Evolutionary conservation across 1,140 invertebrate genomes (phyloP).

Genomic region (Halesus radiatus): DNA sequence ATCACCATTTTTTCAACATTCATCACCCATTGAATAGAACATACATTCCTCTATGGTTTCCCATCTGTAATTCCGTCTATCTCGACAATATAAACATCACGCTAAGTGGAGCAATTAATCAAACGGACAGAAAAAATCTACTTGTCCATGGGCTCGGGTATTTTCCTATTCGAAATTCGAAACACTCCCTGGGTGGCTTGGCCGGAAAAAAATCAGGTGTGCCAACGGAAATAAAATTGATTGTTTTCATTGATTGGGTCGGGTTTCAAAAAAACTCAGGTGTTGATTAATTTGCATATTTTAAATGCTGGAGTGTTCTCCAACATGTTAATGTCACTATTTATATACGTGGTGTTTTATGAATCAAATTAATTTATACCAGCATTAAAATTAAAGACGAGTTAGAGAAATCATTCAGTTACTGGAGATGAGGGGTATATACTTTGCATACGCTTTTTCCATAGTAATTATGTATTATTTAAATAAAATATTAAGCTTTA

Average conservation of each 20-base stretch:
- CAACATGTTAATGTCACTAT: slow-evolving; percentile 1
- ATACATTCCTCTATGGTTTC: slow-evolving; percentile 17
- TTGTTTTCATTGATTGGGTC: slow-evolving; percentile 53
- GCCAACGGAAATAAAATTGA: slow-evolving; percentile 47
- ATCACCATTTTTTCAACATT: slow-evolving; percentile 24
- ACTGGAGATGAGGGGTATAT: too few relatives aligned
- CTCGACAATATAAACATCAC: slow-evolving; percentile 46
- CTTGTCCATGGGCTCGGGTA: slow-evolving; percentile 18
- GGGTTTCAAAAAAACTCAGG: slow-evolving; percentile 46
- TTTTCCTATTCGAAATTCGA: slow-evolving; percentile 39
- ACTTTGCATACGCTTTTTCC: too few relatives aligned
- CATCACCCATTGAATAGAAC: slow-evolving; percentile 40
- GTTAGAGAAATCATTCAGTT: too few relatives aligned
- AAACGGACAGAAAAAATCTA: slow-evolving; percentile 29
- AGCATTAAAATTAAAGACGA: too few relatives aligned
- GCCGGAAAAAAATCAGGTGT: slow-evolving; percentile 46
- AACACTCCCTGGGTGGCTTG: slow-evolving; percentile 43
- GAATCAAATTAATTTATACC: too few relatives aligned
- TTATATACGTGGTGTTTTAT: too few relatives aligned
- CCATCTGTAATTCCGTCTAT: slow-evolving; percentile 21
- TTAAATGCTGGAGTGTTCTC: neutral
- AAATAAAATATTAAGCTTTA: too few relatives aligned
- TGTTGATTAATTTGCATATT: slow-evolving; percentile 53
- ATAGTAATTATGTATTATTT: too few relatives aligned
- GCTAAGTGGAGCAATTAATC: slow-evolving; percentile 46